Base-by-base conservation (phyloP, 1,140 invertebrate genomes). In the Maniola jurtina region DNA sequence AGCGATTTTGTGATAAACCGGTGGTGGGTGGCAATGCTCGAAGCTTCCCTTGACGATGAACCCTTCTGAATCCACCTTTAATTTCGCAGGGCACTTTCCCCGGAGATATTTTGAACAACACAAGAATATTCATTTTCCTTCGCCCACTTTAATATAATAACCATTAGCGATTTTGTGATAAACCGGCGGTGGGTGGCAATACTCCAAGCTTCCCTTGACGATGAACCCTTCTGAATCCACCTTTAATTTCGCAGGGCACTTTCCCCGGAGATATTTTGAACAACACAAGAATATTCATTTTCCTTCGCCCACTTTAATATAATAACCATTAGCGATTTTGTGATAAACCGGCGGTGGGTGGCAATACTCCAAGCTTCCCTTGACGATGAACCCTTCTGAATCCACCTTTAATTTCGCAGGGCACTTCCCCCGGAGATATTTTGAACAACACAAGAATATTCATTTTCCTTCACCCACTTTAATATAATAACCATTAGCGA, bases 11-110 rank as follows among this genome's bases (percentile, higher is more conserved):
- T 71, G 68, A 25, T 58, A 74, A 0, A 56, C 45, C 45, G 4
- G 13, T 7, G 45, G 13, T 6, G n/a, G n/a, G n/a, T n/a, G n/a
- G n/a, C n/a, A n/a, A n/a, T 79, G 76, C 0, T 73, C 57, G 25
- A 66, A 66, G 15, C 13, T 13, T 48, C 63, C 56, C n/a, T 33
- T 16, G 5, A 58, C 13, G 13, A 68, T 16, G 10, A 15, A 38
- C 5, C 60, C 60, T 3, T 16, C 15, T 11, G 62, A 38, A 14
- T 68, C n/a, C n/a, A n/a, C n/a, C n/a, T n/a, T n/a, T n/a, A n/a
- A n/a, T n/a, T n/a, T n/a, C 0, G 66, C 66, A 9, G 34, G 15
- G 35, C 66, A 68, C 14, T 63, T 66, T 33, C 64, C 60, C n/a
- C 59, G 15, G 8, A 56, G 25, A 9, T 16, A 42, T 11, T 11